Evolutionary conservation across 2,797 vertebrate genomes (phyloP).

Genomic region (Orestias chungarensis): DNA sequence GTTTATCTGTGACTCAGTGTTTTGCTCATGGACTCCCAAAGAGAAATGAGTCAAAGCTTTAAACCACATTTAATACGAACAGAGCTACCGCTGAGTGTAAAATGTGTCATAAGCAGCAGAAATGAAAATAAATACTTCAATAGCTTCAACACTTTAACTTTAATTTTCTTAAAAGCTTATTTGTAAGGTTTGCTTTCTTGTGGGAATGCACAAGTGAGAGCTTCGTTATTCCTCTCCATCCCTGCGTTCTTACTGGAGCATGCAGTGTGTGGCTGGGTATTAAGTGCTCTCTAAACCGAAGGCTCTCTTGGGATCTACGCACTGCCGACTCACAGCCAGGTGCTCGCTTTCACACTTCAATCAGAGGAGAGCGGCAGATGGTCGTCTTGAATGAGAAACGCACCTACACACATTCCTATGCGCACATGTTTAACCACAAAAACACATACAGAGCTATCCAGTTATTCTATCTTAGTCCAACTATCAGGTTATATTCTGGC

Average conservation of each 20-base stretch:
- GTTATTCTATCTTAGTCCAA: slow-evolving; percentile 22
- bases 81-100: not conserved
- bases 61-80: not conserved
- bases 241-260: slow-evolving; percentile 54
- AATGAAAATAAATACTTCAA: slow-evolving; percentile 14
- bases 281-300: slow-evolving; percentile 76
- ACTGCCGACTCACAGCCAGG: slow-evolving; percentile 76
- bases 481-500: not conserved
- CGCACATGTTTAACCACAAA: slow-evolving; percentile 25
- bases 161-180: slow-evolving; percentile 33
- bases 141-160: not conserved
- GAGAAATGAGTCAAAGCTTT: not conserved
- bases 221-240: slow-evolving; percentile 63
- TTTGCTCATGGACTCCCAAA: not conserved
- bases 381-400: slow-evolving; percentile 64
- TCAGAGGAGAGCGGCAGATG: slow-evolving; percentile 72
- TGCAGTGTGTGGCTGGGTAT: slow-evolving; percentile 57
- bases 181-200: slow-evolving; percentile 51
- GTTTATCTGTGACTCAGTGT: slow-evolving; percentile 5
- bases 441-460: slow-evolving; percentile 27
- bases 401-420: slow-evolving; percentile 44
- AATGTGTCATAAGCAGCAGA: slow-evolving; percentile 6
- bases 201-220: slow-evolving; percentile 47
- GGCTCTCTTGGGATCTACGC: slow-evolving; percentile 66
- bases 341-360: slow-evolving; percentile 66